These are phyloP conservation scores for Taxidea taxus DNA, from an alignment of 2,113 vertebrate species.

Conservation along the genomic window DNA sequence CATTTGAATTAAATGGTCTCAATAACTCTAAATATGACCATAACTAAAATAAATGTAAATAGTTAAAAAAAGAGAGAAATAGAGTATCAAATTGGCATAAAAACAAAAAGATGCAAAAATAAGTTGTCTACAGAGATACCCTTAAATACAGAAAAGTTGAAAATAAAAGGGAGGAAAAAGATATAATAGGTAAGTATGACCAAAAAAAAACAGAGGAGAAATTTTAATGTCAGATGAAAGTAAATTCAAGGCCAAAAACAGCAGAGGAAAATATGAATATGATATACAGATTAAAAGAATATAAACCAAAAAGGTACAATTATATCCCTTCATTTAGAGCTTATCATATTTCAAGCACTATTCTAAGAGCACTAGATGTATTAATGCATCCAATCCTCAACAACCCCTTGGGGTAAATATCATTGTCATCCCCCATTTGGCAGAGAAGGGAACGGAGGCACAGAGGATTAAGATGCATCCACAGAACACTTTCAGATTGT, in stretches of 20 bases:
- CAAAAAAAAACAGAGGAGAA: not conserved
- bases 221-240: not conserved
- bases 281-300: not conserved
- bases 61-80: not conserved
- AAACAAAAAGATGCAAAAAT: not conserved
- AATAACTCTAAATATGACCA: not conserved
- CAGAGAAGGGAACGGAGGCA: not conserved
- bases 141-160: not conserved
- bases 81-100: not conserved
- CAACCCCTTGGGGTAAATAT: not conserved
- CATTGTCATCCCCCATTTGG: not conserved
- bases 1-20: not conserved
- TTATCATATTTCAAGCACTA: not conserved
- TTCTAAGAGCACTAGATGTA: not conserved
- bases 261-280: not conserved
- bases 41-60: conserved; percentile 20
- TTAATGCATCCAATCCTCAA: not conserved
- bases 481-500: not conserved
- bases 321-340: not conserved
- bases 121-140: not conserved
- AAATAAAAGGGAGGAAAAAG: not conserved
- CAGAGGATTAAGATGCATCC: not conserved
- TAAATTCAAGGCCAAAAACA: not conserved
- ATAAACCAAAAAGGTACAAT: not conserved
- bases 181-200: not conserved